Conservation (phyloP, 2,797 vertebrate species). For the Poecilia velifera region DNA sequence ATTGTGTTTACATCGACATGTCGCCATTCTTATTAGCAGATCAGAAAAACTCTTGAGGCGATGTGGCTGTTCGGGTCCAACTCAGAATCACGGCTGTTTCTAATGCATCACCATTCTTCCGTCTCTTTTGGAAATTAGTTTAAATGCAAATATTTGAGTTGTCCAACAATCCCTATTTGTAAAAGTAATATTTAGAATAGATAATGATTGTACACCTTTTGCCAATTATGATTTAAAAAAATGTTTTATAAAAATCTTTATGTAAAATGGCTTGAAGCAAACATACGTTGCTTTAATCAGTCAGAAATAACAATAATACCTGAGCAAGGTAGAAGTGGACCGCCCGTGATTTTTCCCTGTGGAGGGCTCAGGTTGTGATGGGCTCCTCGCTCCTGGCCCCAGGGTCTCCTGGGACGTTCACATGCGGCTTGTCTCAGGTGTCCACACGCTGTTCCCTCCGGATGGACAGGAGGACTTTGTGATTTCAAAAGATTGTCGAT, state of each 20-base stretch:
- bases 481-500: conserved; percentile 90
- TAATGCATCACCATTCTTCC: neutral
- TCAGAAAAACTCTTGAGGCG: neutral
- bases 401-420: conserved; percentile 75
- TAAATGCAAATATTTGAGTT: neutral
- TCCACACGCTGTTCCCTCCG: conserved; percentile 59
- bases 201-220: neutral
- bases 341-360: conserved; percentile 55
- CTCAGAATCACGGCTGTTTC: neutral
- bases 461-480: conserved; percentile 51
- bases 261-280: neutral
- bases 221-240: neutral
- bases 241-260: neutral
- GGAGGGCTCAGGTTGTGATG: conserved; percentile 51
- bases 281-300: neutral
- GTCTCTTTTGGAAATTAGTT: neutral
- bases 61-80: neutral
- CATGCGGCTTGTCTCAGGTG: conserved; percentile 68
- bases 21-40: neutral
- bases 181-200: neutral
- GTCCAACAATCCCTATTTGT: neutral
- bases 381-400: conserved; percentile 77
- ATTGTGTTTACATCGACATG: neutral
- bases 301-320: conserved; percentile 43
- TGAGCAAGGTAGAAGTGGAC: conserved; percentile 56